Base-by-base conservation (phyloP, 2,113 vertebrate genomes). In the Lasiurus borealis region DNA sequence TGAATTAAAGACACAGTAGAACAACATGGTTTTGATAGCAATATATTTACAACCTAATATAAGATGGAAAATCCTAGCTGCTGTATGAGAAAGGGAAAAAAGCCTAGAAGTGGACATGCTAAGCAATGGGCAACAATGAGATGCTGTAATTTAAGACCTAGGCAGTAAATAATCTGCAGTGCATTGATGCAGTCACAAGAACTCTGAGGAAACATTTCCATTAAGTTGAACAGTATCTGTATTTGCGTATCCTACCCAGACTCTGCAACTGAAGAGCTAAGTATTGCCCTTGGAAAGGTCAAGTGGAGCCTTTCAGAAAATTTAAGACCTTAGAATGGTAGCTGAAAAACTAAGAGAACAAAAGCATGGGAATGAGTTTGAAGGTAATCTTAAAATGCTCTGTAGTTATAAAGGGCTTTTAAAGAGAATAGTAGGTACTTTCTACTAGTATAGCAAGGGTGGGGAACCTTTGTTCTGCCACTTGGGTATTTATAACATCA, bases 1-100 rank as follows among this genome's bases (percentile, higher is more conserved):
- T 69, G 93, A 89, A 93, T 89, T 93, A 95, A 87, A 83, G 71
- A 71, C 80, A 69, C 34, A 75, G 71, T 54, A 69, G 34, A 82
- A 59, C 23, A 97, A n/a, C 21, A 13, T 87, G 29, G 23, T 52
- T 95, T 94, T 85, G 76, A 23, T 76, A 78, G 62, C 36, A 95
- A 81, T n/a, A 94, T 93, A 90, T 88, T 94, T 88, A 84, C 16
- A 66, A 68, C 52, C 34, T 77, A 9, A 72, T 81, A 8, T 68
- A 81, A 88, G 57, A 62, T 87, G 77, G 68, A 62, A 80, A 81
- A 88, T 46, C 7, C 62, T 68, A 80, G 11, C 34, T 90, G 29
- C 83, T 46, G 0, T 68, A 25, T 88, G 73, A 95, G 31, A 93
- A 84, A 85, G 69, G 87, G 21, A 36, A 62, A 81, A 78, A 84